phyloP scores from a whole-genome alignment of 2,797 vertebrate genomes.

The Argentina silus region DNA sequence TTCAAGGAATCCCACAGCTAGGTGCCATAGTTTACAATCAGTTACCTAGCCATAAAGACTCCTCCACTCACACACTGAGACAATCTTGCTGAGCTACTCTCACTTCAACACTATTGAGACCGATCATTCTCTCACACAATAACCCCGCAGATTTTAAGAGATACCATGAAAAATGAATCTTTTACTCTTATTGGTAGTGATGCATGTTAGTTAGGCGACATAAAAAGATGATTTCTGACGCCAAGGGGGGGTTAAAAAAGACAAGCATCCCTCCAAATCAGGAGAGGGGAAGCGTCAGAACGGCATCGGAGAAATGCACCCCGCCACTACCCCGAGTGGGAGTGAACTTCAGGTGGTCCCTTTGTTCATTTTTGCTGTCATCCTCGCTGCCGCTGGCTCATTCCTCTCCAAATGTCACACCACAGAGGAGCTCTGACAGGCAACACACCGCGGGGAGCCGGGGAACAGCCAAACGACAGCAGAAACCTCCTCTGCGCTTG shows the following conservation, averaged over 20 bases:
- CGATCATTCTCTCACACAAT: neutral
- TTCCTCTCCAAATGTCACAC: neutral
- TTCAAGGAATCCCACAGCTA: conserved; percentile 29
- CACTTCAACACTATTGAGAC: too few relatives aligned
- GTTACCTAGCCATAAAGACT: neutral
- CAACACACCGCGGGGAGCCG: neutral
- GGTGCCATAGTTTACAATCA: conserved; percentile 28
- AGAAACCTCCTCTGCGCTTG: neutral
- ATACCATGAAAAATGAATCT: conserved; percentile 7
- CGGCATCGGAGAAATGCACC: neutral
- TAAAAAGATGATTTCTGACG: neutral
- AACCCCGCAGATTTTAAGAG: conserved; percentile 16
- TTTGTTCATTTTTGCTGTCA: neutral
- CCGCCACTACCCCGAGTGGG: neutral
- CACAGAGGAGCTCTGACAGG: neutral
- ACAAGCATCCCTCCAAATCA: conserved; percentile 9
- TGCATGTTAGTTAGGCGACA: neutral
- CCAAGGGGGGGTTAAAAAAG: conserved; percentile 14
- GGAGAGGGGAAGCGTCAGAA: neutral
- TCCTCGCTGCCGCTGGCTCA: neutral
- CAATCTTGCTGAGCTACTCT: neutral
- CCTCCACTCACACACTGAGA: neutral
- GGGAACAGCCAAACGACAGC: conserved; percentile 1
- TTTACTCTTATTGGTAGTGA: neutral
- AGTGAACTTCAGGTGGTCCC: conserved; percentile 23